phyloP scores from a whole-genome alignment of 2,888 invertebrate genomes.

The Acanthosepion esculentum region DNA sequence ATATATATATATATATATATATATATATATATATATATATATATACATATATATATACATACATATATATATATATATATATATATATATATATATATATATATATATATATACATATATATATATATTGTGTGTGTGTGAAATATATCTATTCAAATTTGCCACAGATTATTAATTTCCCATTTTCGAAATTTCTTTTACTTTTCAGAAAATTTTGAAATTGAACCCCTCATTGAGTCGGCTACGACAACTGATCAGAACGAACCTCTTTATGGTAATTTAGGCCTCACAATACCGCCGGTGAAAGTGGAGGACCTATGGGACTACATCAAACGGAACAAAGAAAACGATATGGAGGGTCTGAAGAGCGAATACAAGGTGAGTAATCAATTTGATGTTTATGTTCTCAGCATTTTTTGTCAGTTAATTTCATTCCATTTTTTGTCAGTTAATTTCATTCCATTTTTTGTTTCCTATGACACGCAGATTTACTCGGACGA shows the following conservation, averaged over 20 bases:
- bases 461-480: too few relatives aligned
- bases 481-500: too few relatives aligned
- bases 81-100: not conserved
- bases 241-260: constrained; percentile 57
- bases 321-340: constrained; percentile 72
- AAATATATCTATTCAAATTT: not conserved
- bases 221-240: constrained; percentile 64
- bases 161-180: not conserved
- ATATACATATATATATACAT: not conserved
- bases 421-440: too few relatives aligned
- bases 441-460: too few relatives aligned
- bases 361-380: constrained; percentile 72
- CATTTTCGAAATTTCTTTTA: not conserved
- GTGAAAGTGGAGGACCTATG: constrained; percentile 73
- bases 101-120: not conserved
- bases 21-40: not conserved
- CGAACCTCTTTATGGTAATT: constrained; percentile 69
- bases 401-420: too few relatives aligned
- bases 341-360: constrained; percentile 67
- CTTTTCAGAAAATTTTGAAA: constrained; percentile 64
- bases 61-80: not conserved
- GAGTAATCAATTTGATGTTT: constrained; percentile 36
- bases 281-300: constrained; percentile 61
- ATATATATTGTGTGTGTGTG: not conserved
- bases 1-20: not conserved